Base-by-base conservation (phyloP, 2,113 vertebrate genomes). In the Coracopsis vasa region DNA sequence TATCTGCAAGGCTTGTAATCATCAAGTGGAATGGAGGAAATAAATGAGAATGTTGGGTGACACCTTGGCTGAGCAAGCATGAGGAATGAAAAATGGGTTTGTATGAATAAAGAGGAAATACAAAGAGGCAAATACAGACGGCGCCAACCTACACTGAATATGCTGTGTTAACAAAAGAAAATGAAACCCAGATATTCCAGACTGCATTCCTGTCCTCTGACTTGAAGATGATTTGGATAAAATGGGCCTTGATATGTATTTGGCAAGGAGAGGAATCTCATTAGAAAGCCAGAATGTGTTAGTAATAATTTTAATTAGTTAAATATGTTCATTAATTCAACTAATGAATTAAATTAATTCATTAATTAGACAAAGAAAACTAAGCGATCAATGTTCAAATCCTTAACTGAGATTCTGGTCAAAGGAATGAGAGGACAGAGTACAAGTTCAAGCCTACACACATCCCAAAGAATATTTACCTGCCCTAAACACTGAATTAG, bases 301-400 rank as follows among this genome's bases (percentile, higher is more conserved):
- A 82, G 48, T 31, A 74, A 64, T 37, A 70, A 80, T 69, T 87
- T 92, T 89, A 92, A 84, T 95, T 88, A 74, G 53, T 60, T 79
- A 79, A 91, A 79, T 42, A 48, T 78, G 53, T 45, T 74, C 45
- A 85, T 58, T 62, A 79, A 86, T 70, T 91, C 28, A 92, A 79
- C 28, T 41, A 78, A 86, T 86, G 82, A 71, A 88, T 88, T 95
- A 13, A 86, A 94, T 95, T 54, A 37, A 92, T 86, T 91, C 9
- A 72, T 96, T 92, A 72, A 53, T 80, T 86, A 72, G 13, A 61
- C 28, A 23, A 33, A 82, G 58, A 90, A 97, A 95, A 69, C 7
- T 29, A 91, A 79, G n/a, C 44, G 73, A 93, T 92, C 84, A 66
- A 91, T 37, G 16, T 73, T 81, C 44, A 88, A 80, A 90, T 70